Conservation (phyloP, 35 echinoderm and acorn worm genomes). For the Hemicentrotus pulcherrimus region DNA sequence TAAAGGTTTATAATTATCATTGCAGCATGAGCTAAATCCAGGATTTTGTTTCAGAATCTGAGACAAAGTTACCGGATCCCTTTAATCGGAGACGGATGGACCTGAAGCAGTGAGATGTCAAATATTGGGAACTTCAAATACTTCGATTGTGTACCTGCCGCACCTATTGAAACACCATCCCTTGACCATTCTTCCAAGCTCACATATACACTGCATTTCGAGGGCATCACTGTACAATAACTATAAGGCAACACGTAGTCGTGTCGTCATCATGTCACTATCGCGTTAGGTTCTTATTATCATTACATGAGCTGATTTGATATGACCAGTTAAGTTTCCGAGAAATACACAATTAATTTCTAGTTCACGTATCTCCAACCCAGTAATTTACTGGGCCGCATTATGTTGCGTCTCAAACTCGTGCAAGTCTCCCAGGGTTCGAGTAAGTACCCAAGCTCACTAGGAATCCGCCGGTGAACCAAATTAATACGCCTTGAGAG, state of each 20-base stretch:
- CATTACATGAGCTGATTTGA: not conserved
- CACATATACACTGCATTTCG: too few relatives aligned
- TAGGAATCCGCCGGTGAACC: not conserved
- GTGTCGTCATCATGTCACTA: not conserved
- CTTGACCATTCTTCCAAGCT: too few relatives aligned
- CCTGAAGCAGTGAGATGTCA: too few relatives aligned
- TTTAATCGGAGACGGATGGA: too few relatives aligned
- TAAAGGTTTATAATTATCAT: too few relatives aligned
- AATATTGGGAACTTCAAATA: too few relatives aligned
- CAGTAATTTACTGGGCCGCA: not conserved
- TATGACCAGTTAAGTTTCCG: not conserved
- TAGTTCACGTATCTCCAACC: not conserved
- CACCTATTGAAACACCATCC: too few relatives aligned
- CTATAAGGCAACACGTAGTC: not conserved
- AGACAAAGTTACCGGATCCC: too few relatives aligned
- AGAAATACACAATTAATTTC: not conserved
- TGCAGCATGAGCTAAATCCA: too few relatives aligned
- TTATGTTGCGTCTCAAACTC: not conserved
- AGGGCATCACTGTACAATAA: too few relatives aligned
- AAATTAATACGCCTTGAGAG: slow-evolving; percentile 9
- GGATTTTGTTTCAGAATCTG: too few relatives aligned
- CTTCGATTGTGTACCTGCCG: too few relatives aligned
- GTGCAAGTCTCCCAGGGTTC: not conserved
- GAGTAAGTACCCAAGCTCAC: not conserved
- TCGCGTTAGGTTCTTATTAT: not conserved